A percentile compares a stretch with the other conserved stretches of the same genome.
These are phyloP conservation scores for Eurois occulta DNA, from an alignment of 2,888 invertebrate genomes.

Conservation along the genomic window DNA sequence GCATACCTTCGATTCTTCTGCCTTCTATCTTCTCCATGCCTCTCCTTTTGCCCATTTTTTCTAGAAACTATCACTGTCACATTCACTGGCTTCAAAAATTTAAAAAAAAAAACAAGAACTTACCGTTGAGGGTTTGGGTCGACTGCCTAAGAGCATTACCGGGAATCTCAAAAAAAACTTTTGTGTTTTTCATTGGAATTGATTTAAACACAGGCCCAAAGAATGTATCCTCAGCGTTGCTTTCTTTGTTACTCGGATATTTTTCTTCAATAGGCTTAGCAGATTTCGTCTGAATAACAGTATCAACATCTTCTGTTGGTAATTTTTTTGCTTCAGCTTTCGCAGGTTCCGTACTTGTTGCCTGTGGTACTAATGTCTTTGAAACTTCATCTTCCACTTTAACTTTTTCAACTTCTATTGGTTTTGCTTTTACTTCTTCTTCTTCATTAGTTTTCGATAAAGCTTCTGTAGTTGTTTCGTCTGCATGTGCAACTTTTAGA, in stretches of 20 bases:
- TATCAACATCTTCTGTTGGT: background rate
- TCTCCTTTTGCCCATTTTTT: background rate
- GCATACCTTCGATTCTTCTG: background rate
- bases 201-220: background rate
- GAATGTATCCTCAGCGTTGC: background rate
- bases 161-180: background rate
- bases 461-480: conserved; percentile 1
- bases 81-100: background rate
- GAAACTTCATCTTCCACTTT: background rate
- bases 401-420: background rate
- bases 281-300: background rate
- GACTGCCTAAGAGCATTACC: conserved; percentile 16
- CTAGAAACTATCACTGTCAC: background rate
- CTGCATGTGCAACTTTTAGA: conserved; percentile 8
- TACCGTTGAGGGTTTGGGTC: conserved; percentile 1
- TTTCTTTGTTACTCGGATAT: no score
- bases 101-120: background rate
- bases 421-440: background rate
- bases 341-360: background rate
- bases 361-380: background rate
- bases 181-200: background rate
- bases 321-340: no score
- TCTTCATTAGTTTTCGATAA: background rate
- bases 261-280: background rate
- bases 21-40: background rate